phyloP scores from a whole-genome alignment of 2,888 invertebrate species.

The Panopea generosa region DNA sequence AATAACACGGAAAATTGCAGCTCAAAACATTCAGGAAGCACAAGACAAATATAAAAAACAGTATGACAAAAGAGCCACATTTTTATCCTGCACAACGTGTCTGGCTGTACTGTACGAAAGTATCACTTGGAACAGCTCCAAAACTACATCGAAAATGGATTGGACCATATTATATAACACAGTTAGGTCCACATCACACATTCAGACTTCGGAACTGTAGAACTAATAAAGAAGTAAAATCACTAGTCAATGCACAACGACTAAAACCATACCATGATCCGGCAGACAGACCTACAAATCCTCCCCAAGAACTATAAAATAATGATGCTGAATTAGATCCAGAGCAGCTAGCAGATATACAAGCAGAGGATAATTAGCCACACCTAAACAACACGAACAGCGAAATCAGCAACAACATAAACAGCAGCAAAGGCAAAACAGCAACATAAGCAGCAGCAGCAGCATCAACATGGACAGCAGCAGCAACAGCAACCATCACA shows the following conservation, averaged over 20 bases:
- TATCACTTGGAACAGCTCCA: too few relatives aligned
- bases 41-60: conserved; percentile 38
- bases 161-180: conserved; percentile 36
- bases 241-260: conserved; percentile 24
- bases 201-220: conserved; percentile 18
- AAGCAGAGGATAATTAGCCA: too few relatives aligned
- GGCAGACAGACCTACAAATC: conserved; percentile 36
- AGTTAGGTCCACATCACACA: conserved; percentile 24
- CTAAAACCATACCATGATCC: conserved; percentile 45
- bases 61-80: conserved; percentile 46
- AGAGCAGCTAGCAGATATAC: too few relatives aligned
- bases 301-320: conserved; percentile 19
- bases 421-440: too few relatives aligned
- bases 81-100: conserved; percentile 39
- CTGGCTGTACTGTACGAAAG: too few relatives aligned
- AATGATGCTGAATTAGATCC: conserved; percentile 10
- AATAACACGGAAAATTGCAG: conserved; percentile 23
- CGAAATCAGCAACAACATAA: too few relatives aligned
- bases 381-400: too few relatives aligned
- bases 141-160: too few relatives aligned
- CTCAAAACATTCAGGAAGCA: conserved; percentile 21
- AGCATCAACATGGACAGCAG: too few relatives aligned
- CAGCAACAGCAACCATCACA: too few relatives aligned
- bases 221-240: conserved; percentile 21
- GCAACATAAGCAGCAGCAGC: too few relatives aligned